A percentile compares a stretch with the other conserved stretches of the same genome.
phyloP scores from a whole-genome alignment of 2,113 vertebrate species.

The Rhinichthys klamathensis region DNA sequence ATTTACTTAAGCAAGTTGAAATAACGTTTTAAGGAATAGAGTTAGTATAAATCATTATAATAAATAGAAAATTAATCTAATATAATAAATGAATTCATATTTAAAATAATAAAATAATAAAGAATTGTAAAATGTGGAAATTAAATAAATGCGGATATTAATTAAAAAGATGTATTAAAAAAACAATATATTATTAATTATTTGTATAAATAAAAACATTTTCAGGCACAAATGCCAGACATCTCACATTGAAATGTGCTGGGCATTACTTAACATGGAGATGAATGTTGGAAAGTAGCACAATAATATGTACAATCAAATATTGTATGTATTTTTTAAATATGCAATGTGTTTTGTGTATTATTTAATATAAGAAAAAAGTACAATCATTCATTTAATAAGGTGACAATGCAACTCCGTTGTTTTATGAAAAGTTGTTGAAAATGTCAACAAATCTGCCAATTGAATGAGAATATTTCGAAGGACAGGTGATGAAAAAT shows the following conservation, averaged over 20 bases:
- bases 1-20: not conserved
- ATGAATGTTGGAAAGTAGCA: not conserved
- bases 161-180: not conserved
- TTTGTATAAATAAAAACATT: not conserved
- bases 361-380: not conserved
- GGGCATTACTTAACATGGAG: not conserved
- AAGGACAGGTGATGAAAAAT: not conserved
- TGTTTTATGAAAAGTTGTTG: not conserved
- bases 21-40: not conserved
- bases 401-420: not conserved
- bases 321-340: not conserved
- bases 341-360: not conserved
- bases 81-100: too few species aligned
- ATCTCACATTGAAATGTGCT: not conserved
- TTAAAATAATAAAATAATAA: too few species aligned
- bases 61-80: not conserved
- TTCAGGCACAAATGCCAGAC: not conserved
- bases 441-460: not conserved
- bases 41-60: not conserved
- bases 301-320: not conserved
- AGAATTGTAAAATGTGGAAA: too few species aligned
- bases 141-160: too few species aligned
- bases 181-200: not conserved
- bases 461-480: not conserved
- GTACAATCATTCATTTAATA: not conserved